Base-by-base conservation (phyloP, 1,140 invertebrate genomes). In the Dryas iulia region DNA sequence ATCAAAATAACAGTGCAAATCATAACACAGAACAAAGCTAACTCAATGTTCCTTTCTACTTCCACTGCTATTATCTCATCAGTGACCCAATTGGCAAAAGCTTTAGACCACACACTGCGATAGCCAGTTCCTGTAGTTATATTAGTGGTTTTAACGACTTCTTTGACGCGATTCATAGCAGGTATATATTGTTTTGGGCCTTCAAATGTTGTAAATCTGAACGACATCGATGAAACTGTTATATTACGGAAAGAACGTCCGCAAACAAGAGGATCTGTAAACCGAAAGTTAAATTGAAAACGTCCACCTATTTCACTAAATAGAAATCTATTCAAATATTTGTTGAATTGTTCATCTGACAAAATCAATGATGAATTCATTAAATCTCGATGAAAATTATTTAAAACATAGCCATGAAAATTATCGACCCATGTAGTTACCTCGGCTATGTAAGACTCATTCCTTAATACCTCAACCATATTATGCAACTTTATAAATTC, bases 11-110 rank as follows among this genome's bases (percentile, higher is more conserved):
- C 83, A 10, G 97, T 97, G 52, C 96, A 97, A 12, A 95, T 78
- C 93, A 97, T 96, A 3, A 98, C 97, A 79, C 96, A 97, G 6
- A 95, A 70, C 58, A 97, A 90, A 0, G 97, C 97, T 57, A 98
- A 84, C 25, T 94, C 93, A 58, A 98, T 92, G 90, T 98, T 98
- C 66, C 96, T 93, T 59, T 95, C 94, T 1, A 98, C 94, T 90
- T 97, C 96, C 33, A 93, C 86, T 2, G 94, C 94, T 33, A 97
- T 97, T n/a, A 96, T 92, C 84, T 96, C 96, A 80, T 97, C 96
- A 0, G 95, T 96, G 11, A 95, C 94, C 96, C 96, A 97, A 52
- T 94, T 93, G 5, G 93, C 94, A 77, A 96, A 96, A 39, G 93
- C 92, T 82, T 94, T 94, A 8, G 94, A 94, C 95, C 95, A 96